These are phyloP conservation scores for Megalopta genalis DNA, from an alignment of 1,140 invertebrate species.

Conservation along the genomic window DNA sequence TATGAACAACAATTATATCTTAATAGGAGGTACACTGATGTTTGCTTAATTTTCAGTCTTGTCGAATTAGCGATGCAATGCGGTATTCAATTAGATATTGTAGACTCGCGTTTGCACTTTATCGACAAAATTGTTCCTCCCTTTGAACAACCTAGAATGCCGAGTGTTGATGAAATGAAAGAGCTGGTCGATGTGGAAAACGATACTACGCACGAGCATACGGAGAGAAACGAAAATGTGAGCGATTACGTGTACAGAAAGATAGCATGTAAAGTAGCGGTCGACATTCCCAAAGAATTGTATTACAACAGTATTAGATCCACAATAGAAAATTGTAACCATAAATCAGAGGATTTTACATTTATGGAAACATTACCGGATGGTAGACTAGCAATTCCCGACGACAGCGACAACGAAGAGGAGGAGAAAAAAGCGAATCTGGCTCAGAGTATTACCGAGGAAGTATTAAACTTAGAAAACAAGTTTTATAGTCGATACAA, in stretches of 20 bases:
- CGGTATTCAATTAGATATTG: constrained; percentile 60
- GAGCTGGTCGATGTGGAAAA: constrained; percentile 51
- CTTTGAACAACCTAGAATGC: constrained; percentile 60
- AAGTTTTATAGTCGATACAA: constrained; percentile 60
- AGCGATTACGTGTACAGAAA: constrained; percentile 68
- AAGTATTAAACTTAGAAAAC: constrained; percentile 15
- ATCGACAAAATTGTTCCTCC: constrained; percentile 69
- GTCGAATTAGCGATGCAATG: constrained; percentile 63
- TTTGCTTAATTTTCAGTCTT: constrained; percentile 63
- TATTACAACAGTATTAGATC: constrained; percentile 54
- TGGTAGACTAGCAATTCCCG: constrained; percentile 68
- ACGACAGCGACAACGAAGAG: constrained; percentile 29
- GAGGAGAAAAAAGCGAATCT: constrained; percentile 15
- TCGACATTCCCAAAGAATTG: constrained; percentile 61
- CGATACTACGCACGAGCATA: neutral
- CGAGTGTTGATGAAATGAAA: constrained; percentile 49
- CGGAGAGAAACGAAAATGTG: constrained; percentile 56
- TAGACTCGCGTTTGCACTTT: constrained; percentile 69
- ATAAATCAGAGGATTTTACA: constrained; percentile 57
- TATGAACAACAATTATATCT: too few species aligned
- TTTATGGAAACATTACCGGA: constrained; percentile 64
- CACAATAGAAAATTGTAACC: neutral
- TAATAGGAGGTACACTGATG: neutral
- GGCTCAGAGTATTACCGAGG: neutral
- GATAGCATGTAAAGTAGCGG: constrained; percentile 52